Percentiles rank a stretch among this genome's conserved stretches.
phyloP scores from a whole-genome alignment of 2,113 vertebrate genomes.

The Zosterops pallidus region DNA sequence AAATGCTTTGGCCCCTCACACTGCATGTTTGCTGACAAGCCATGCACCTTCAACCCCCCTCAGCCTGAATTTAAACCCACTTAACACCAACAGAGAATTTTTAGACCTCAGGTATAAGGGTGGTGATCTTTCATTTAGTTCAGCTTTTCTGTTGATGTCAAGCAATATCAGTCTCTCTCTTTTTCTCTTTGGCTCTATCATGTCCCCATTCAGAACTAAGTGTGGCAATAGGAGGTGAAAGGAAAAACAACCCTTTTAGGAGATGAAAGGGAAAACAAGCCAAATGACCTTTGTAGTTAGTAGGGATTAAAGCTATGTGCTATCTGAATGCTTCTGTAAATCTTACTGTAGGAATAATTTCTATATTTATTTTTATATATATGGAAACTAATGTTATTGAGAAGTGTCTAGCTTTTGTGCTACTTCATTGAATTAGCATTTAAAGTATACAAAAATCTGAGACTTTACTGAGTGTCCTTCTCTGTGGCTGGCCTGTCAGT shows the following conservation, averaged over 20 bases:
- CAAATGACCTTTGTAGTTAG: not conserved
- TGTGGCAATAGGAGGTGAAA: not conserved
- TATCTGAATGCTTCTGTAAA: not conserved
- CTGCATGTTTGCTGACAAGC: not conserved
- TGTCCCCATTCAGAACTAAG: not conserved
- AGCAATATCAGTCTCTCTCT: not conserved
- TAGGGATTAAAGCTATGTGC: not conserved
- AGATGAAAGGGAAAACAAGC: not conserved
- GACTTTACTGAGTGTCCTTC: not conserved
- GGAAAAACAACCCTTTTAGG: not conserved
- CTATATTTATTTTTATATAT: not conserved
- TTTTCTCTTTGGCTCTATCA: not conserved
- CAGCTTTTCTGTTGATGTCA: fast-evolving
- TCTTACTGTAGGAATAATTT: not conserved
- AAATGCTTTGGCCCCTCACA: not conserved
- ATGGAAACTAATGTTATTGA: not conserved
- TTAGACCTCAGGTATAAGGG: not conserved
- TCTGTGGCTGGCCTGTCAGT: not conserved
- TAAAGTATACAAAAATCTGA: not conserved
- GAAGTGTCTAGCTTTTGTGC: not conserved
- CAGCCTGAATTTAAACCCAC: not conserved
- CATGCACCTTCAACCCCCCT: fast-evolving
- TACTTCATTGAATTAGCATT: not conserved
- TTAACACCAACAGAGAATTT: not conserved
- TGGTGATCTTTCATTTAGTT: not conserved